Conservation (phyloP, 2,113 vertebrate genomes). For the Suricata suricatta region DNA sequence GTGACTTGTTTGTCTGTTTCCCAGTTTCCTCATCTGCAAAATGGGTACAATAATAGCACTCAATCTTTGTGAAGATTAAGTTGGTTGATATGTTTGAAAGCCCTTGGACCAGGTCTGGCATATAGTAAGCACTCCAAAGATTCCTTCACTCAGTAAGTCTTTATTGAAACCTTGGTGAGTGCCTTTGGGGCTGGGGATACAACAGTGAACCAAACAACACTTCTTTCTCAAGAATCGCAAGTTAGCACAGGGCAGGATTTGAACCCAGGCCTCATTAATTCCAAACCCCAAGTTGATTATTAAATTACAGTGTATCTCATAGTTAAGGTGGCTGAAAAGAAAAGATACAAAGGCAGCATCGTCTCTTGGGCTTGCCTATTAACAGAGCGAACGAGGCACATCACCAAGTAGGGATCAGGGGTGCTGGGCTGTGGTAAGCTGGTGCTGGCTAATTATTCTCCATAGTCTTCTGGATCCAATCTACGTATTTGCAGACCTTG, state of each 20-base stretch:
- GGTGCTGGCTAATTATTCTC: constrained; percentile 41
- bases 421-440: neutral
- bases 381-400: neutral
- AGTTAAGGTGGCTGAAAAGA: neutral
- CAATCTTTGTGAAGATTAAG: neutral
- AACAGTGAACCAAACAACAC: neutral
- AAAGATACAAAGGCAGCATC: no score
- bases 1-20: neutral
- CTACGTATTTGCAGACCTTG: constrained; percentile 87
- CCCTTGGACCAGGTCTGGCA: neutral
- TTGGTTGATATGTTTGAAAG: neutral
- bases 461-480: constrained; percentile 84
- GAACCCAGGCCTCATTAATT: neutral
- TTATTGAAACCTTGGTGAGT: constrained; percentile 48
- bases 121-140: neutral
- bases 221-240: neutral
- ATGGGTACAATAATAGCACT: neutral
- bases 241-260: neutral
- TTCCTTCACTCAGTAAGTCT: neutral
- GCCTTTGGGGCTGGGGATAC: neutral
- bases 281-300: neutral
- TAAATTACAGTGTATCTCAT: neutral
- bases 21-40: neutral
- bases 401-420: neutral
- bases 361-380: neutral